Evolutionary conservation across 2,888 invertebrate genomes (phyloP), one percentile per base, ranked within the genome.

Genomic region (Galeopsomyia nigrocyanea): DNA sequence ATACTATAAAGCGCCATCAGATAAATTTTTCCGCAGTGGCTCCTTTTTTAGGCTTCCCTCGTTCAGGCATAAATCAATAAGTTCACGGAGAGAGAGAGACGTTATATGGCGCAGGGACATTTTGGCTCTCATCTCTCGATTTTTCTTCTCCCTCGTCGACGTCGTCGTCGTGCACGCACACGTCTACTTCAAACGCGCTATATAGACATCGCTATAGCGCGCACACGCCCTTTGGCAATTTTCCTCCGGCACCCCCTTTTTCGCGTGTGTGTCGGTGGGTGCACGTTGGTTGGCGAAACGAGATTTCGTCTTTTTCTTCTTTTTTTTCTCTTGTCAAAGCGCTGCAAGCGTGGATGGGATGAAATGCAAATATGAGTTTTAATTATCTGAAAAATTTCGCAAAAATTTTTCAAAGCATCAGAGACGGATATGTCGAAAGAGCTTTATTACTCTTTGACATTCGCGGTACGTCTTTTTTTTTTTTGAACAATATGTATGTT

Each of bases 1-100:
- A n/a, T n/a, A n/a, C n/a, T n/a, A n/a, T n/a, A n/a, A n/a, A n/a
- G n/a, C n/a, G n/a, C n/a, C n/a, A n/a, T n/a, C 39, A 39, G 16
- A 17, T 53, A 60, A 65, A 69, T 70, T 74, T 26, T 74, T 74
- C 58, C 70, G 57, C 66, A 47, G 63, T 26, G 55, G 47, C 62
- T 58, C 57, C 65, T 71, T 70, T n/a, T n/a, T 66, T 62, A 64
- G 60, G 63, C 63, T 57, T 60, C 19, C 68, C 60, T 16, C 22
- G 49, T 14, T 66, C n/a, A n/a, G 26, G 65, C 47, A 74, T 71
- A 63, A 74, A 74, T 74, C 70, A 74, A 71, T 74, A 74, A 57
- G 56, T 49, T 46, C 19, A 26, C 39, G 21, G 21, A 19, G 61
- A 69, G 19, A 60, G n/a, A 46, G 46, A 13, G 71, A 55, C 49